Evolutionary conservation across 2,113 vertebrate species (phyloP), one percentile per base, ranked within the genome.

Genomic region (Macquaria ambigua): DNA sequence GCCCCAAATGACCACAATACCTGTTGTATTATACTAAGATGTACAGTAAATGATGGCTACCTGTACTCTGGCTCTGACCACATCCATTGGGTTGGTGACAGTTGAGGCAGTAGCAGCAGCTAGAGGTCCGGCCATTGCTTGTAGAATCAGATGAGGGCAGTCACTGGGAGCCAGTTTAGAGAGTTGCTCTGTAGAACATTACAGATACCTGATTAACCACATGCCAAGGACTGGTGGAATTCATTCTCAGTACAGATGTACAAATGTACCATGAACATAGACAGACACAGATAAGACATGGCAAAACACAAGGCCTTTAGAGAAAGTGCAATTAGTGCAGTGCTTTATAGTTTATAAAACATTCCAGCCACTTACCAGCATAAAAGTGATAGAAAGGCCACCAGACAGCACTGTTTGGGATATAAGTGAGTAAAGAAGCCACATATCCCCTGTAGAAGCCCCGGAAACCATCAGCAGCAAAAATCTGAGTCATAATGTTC

Each of bases 301-400:
- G 28, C 7, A 14, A 48, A 67, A 53, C 7, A 68, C 41, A 55
- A 9, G 11, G n/a, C 37, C 20, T 55, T 39, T 4, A 56, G 8
- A 75, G 37, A 64, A 20, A 11, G 4, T 8, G 9, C 28, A 11
- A 58, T 34, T 14, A 37, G 23, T 43, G 41, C 48, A 39, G 14
- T 41, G 28, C 4, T 53, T 72, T 14, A n/a, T 8, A 21, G 21
- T 25, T 50, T 34, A 41, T 23, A 76, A 66, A 25, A 11, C 18
- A 55, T 14, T 70, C 5, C 1, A 46, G 23, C 21, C 34, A 0
- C 86, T 92, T 95, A 99, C 98, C 98, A 72, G 97, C 97, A 39
- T 99, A 99, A 80, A 99, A 99, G 89, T 99, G 98, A 85, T 99
- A 99, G 94, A 99, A 99, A 68, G 98, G 98, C 98, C 98, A 99